Evolutionary conservation across 2,113 vertebrate species (phyloP), one percentile per base, ranked within the genome.

Genomic region (Promerops cafer): DNA sequence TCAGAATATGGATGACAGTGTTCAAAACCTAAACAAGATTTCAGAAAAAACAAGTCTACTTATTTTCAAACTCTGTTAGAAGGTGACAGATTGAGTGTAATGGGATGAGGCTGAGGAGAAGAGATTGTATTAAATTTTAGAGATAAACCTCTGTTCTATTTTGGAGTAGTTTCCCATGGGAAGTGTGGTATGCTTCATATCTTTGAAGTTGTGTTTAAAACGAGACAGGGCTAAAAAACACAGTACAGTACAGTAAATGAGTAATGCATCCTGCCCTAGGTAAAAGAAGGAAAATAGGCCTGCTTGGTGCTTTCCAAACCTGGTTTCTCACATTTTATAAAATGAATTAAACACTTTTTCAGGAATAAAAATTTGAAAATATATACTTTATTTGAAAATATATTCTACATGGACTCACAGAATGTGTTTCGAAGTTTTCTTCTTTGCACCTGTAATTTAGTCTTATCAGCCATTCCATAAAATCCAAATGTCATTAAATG

Each of bases 81-180:
- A 75, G 47, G 57, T 78, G 75, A 64, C 71, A 87, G 72, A 50
- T 77, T 78, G 64, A 82, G 24, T 85, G 49, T 87, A 81, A 80
- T 91, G 63, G 77, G 50, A 71, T 69, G 83, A 84, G 85, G 54
- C 78, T 85, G 87, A 89, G 76, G 49, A 90, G 35, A 35, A 80
- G 56, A 72, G 53, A 70, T 86, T 83, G 59, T 80, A 84, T 79
- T 92, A 64, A 94, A 83, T 88, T 69, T 85, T 84, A 91, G 74
- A 92, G 87, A 79, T 91, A 90, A 92, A 61, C n/a, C 74, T 93
- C 60, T 89, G 26, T 89, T 79, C 90, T 90, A 78, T 80, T 94
- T 92, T 77, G 66, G 70, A 95, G 77, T 56, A 87, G 76, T 54
- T 84, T 94, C 83, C 83, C 90, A 47, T 80, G 92, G 83, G 80